Conservation (phyloP, 2,797 vertebrate species). For the Merluccius polli region DNA sequence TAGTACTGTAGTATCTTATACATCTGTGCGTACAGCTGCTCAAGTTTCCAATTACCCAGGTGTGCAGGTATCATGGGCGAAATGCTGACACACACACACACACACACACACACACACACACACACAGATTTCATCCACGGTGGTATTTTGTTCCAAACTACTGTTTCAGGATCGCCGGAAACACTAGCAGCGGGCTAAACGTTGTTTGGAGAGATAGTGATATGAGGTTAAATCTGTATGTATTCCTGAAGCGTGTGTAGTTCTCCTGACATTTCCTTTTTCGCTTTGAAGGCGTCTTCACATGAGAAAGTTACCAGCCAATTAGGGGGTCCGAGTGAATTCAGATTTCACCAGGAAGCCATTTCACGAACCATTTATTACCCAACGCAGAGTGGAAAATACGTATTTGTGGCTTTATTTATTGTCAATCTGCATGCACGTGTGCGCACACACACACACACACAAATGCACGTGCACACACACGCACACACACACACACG, state of each 20-base stretch:
- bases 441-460: not conserved
- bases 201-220: not conserved
- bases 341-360: not conserved
- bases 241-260: not conserved
- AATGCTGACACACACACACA: not conserved
- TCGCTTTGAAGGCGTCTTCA: not conserved
- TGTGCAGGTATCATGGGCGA: not conserved
- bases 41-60: not conserved
- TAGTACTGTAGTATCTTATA: not conserved
- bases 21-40: not conserved
- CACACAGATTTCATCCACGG: not conserved
- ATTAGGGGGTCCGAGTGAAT: not conserved
- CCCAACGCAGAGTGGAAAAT: not conserved
- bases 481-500: constrained; percentile 9
- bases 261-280: not conserved
- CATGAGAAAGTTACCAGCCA: not conserved
- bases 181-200: not conserved
- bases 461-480: not conserved
- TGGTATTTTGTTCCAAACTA: not conserved
- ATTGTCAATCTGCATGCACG: not conserved
- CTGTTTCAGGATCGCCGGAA: not conserved
- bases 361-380: not conserved
- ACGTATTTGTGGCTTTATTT: not conserved
- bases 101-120: no score
- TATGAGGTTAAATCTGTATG: not conserved